Percentiles rank a stretch among this genome's conserved stretches.
These are phyloP conservation scores for Sialia sialis DNA, from an alignment of 2,113 vertebrate genomes.

Conservation along the genomic window DNA sequence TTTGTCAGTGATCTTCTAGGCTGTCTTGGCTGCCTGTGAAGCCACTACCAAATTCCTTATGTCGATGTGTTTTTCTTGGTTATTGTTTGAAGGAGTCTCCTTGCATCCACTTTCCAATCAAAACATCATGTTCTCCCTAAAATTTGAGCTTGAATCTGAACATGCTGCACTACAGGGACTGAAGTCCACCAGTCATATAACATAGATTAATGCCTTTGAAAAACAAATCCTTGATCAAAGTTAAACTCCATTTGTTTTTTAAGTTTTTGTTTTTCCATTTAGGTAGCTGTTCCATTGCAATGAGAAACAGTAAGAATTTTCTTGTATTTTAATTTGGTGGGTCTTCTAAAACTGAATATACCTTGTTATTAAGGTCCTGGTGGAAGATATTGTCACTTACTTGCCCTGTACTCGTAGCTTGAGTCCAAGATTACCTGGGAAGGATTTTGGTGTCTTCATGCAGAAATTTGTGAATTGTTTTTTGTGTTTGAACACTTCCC, in stretches of 20 bases:
- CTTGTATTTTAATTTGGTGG: not conserved
- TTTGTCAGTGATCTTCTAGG: not conserved
- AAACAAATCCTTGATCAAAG: slow-evolving; percentile 30
- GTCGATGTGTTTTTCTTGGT: slow-evolving; percentile 19
- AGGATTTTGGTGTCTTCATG: not conserved
- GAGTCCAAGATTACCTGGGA: not conserved
- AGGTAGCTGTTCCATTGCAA: not conserved
- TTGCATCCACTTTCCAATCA: slow-evolving; percentile 36
- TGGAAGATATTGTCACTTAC: not conserved
- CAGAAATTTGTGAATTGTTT: not conserved
- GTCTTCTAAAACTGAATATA: not conserved
- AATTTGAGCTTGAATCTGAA: not conserved
- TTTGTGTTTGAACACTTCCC: not conserved
- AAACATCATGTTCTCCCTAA: slow-evolving; percentile 27
- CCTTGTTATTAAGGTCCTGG: not conserved
- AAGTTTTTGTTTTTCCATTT: slow-evolving; percentile 21
- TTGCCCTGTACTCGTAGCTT: not conserved
- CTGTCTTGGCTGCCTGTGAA: slow-evolving; percentile 1
- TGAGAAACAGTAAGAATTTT: not conserved
- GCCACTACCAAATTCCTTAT: slow-evolving; percentile 9
- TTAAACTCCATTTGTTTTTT: slow-evolving; percentile 24
- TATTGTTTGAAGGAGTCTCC: slow-evolving; percentile 35
- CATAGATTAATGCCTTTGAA: not conserved
- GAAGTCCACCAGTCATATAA: not conserved
- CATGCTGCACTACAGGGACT: not conserved